These are phyloP conservation scores for Protomyctophum bolini DNA, from an alignment of 2,113 vertebrate species.

Conservation along the genomic window DNA sequence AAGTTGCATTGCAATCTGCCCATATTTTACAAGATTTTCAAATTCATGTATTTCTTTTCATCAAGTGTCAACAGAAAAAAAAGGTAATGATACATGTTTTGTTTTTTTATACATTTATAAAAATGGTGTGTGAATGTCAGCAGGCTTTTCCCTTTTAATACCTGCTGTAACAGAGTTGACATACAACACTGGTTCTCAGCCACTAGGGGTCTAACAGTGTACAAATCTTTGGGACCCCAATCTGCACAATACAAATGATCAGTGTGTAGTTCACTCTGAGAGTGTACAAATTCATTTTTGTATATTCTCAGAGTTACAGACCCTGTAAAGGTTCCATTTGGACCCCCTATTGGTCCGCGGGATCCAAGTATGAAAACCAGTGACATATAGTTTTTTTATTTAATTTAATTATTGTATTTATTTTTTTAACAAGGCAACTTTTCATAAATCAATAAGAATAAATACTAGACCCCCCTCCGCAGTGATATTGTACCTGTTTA, in stretches of 20 bases:
- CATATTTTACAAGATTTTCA: conserved; percentile 85
- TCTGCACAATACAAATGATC: too few species aligned
- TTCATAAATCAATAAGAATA: conserved; percentile 77
- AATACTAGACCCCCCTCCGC: conserved; percentile 76
- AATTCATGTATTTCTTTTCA: conserved; percentile 81
- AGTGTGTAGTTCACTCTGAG: too few species aligned
- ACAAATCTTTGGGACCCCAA: too few species aligned
- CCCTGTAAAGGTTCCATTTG: too few species aligned
- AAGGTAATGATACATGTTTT: conserved; percentile 80
- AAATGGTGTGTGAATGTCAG: conserved; percentile 66
- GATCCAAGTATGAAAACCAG: too few species aligned
- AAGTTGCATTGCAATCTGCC: conserved; percentile 97
- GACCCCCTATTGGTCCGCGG: too few species aligned
- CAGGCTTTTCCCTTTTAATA: conserved; percentile 67
- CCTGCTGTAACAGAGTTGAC: conserved; percentile 71
- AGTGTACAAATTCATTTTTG: too few species aligned
- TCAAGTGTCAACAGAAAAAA: conserved; percentile 87
- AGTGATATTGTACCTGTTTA: conserved; percentile 80
- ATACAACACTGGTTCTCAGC: conserved; percentile 46
- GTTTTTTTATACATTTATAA: conserved; percentile 80
- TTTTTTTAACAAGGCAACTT: conserved; percentile 83
- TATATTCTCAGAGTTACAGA: too few species aligned
- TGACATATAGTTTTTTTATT: too few species aligned
- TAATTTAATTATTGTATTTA: conserved; percentile 14
- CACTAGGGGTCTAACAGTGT: too few species aligned